A percentile compares a stretch with the other conserved stretches of the same genome.
Conservation (phyloP, 2,888 invertebrate genomes). For the Tachina fera region DNA sequence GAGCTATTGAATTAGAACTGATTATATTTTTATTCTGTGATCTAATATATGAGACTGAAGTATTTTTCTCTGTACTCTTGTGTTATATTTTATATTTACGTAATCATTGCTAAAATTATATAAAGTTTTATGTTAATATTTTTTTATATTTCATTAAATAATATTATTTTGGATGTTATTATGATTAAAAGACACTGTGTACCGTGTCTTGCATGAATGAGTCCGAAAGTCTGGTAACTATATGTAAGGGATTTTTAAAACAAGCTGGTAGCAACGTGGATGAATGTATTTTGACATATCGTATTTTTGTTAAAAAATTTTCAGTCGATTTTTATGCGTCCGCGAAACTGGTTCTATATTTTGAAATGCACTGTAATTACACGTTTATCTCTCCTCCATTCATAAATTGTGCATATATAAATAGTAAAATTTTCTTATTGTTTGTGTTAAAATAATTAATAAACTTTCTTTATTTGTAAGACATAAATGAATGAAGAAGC, state of each 20-base stretch:
- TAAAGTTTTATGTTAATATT: too few relatives aligned
- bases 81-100: too few relatives aligned
- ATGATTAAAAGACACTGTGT: too few relatives aligned
- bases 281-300: constrained; percentile 35
- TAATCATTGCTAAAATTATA: too few relatives aligned
- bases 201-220: background rate
- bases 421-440: constrained; percentile 35
- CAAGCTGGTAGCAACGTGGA: background rate
- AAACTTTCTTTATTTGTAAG: background rate
- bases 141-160: too few relatives aligned
- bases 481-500: background rate
- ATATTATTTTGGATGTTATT: too few relatives aligned
- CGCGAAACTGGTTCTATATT: constrained; percentile 50
- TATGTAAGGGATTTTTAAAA: background rate
- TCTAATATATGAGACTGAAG: too few relatives aligned
- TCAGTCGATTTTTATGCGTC: constrained; percentile 63
- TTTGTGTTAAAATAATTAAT: constrained; percentile 1
- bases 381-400: constrained; percentile 21
- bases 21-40: too few relatives aligned
- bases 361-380: background rate
- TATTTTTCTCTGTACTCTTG: too few relatives aligned
- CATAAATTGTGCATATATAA: constrained; percentile 28
- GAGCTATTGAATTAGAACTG: too few relatives aligned
- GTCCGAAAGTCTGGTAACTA: background rate
- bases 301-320: constrained; percentile 26